These are phyloP conservation scores for Conchocele bisecta DNA, from an alignment of 2,888 invertebrate genomes.

Conservation along the genomic window DNA sequence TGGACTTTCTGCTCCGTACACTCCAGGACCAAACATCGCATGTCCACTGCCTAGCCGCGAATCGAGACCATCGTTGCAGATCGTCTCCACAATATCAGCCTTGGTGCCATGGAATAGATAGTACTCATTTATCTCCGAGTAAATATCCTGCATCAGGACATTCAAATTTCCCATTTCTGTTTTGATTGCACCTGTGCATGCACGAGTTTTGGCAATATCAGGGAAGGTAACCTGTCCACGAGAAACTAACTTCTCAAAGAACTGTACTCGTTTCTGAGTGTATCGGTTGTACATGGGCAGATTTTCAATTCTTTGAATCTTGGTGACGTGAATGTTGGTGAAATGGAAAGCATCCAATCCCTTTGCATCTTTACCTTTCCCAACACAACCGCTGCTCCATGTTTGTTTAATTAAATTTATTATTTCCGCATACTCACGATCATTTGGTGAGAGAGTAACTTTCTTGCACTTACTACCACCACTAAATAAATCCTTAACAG, in stretches of 20 bases:
- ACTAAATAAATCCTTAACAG: neutral
- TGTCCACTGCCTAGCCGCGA: slow-evolving; percentile 46
- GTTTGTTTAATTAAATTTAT: slow-evolving; percentile 55
- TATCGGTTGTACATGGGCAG: slow-evolving; percentile 62
- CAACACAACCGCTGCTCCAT: slow-evolving; percentile 49
- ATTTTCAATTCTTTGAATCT: slow-evolving; percentile 70
- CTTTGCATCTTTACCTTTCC: slow-evolving; percentile 66
- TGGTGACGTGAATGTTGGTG: slow-evolving; percentile 45
- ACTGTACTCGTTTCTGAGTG: slow-evolving; percentile 32
- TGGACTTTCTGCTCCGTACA: slow-evolving; percentile 70
- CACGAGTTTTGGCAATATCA: slow-evolving; percentile 24
- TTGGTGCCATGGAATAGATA: slow-evolving; percentile 73
- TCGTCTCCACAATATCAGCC: slow-evolving; percentile 48
- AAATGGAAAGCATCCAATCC: slow-evolving; percentile 33
- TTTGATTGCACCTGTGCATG: slow-evolving; percentile 12
- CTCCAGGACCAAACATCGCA: slow-evolving; percentile 68
- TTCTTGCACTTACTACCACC: slow-evolving; percentile 20
- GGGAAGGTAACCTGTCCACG: slow-evolving; percentile 7
- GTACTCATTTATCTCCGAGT: slow-evolving; percentile 64
- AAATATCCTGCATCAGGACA: slow-evolving; percentile 38
- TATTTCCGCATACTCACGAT: slow-evolving; percentile 47
- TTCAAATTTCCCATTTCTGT: slow-evolving; percentile 16
- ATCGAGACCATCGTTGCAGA: slow-evolving; percentile 65
- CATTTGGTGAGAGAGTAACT: slow-evolving; percentile 9
- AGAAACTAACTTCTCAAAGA: slow-evolving; percentile 34